Evolutionary conservation across 2,113 vertebrate genomes (phyloP).

Genomic region (Opisthocomus hoazin): DNA sequence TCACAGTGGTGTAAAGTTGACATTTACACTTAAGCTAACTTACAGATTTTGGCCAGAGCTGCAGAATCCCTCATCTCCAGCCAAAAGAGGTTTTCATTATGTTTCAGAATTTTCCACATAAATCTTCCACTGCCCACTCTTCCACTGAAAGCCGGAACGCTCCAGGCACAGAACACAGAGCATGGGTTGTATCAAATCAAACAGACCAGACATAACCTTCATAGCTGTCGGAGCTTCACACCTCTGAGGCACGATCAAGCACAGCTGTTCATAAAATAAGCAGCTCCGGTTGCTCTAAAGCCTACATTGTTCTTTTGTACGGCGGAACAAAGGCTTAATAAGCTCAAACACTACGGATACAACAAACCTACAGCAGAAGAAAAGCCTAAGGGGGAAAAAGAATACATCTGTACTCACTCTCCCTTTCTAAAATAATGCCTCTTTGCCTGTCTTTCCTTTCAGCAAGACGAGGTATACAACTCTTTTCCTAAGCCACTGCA

Average conservation of each 20-base stretch:
- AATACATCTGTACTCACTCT: neutral
- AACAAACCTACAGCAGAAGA: neutral
- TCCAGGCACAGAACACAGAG: neutral
- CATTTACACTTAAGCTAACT: neutral
- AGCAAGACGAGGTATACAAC: neutral
- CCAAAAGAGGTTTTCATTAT: neutral
- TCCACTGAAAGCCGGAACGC: neutral
- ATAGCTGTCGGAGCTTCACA: neutral
- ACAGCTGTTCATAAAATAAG: neutral
- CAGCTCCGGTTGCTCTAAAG: neutral
- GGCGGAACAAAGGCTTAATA: neutral
- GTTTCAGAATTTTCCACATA: slow-evolving; percentile 19
- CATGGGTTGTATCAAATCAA: neutral
- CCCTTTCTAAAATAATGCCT: neutral
- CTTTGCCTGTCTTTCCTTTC: neutral
- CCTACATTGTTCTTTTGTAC: neutral
- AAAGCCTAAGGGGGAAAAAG: neutral
- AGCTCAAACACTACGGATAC: neutral
- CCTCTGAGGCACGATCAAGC: neutral
- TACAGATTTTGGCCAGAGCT: neutral
- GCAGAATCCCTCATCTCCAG: neutral
- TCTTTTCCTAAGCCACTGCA: neutral
- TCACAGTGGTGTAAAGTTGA: neutral
- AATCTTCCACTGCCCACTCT: neutral
- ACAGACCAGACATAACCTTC: neutral